Evolutionary conservation across 2,888 invertebrate species (phyloP).

Genomic region (Apoda limacodes): DNA sequence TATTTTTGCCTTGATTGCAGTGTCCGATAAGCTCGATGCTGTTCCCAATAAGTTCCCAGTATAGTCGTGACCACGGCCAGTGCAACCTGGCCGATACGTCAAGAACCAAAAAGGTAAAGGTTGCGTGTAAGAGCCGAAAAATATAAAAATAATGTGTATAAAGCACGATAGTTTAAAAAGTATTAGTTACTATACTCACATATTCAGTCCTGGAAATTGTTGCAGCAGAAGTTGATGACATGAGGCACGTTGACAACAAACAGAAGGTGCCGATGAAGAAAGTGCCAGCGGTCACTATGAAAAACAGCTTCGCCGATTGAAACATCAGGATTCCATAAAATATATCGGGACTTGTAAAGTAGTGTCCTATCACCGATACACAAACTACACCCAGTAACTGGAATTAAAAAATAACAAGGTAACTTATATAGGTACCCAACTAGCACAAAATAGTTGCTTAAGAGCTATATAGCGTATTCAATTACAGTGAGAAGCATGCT

Average conservation of each 20-base stretch:
- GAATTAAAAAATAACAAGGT: no score
- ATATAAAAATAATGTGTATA: no score
- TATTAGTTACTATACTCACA: conserved; percentile 64
- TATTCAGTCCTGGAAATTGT: conserved; percentile 85
- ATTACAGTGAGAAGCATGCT: no score
- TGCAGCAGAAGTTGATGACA: conserved; percentile 84
- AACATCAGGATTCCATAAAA: conserved; percentile 34
- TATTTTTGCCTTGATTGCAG: no score
- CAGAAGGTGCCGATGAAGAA: conserved; percentile 85
- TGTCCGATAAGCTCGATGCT: no score
- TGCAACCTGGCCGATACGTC: neutral
- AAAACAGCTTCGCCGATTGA: conserved; percentile 75
- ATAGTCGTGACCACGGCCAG: no score
- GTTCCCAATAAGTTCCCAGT: no score
- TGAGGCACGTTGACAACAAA: conserved; percentile 78
- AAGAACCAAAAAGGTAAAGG: conserved; percentile 1
- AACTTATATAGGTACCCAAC: no score
- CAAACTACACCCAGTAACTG: conserved; percentile 83
- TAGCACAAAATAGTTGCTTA: conserved; percentile 11
- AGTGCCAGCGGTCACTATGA: conserved; percentile 78
- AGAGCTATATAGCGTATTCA: no score
- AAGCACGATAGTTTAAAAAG: conserved; percentile 1
- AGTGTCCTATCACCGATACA: conserved; percentile 77
- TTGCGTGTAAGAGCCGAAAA: no score
- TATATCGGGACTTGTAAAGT: conserved; percentile 45